Base-by-base conservation (phyloP, 2,113 vertebrate genomes). In the Rousettus leschenaultii region DNA sequence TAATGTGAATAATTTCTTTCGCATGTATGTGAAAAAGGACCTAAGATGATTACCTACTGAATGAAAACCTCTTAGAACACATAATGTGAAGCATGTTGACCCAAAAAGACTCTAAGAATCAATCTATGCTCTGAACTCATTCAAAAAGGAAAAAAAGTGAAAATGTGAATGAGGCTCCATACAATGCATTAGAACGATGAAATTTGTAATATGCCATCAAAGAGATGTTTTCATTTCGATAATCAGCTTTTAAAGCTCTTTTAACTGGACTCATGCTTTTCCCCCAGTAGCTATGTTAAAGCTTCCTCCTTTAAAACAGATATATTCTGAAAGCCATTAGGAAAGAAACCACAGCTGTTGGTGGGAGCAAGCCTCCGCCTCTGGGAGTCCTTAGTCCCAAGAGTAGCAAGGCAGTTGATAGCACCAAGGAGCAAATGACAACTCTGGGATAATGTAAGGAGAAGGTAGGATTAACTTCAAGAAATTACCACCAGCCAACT, bases 161-260 rank as follows among this genome's bases (percentile, higher is more conserved):
- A 96, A 95, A 92, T 92, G 35, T 83, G 57, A 93, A 77, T 53
- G 51, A 86, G 53, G 66, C 35, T 53, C 89, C 22, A 73, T 11
- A 87, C 7, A 89, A 87, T 66, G 35, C 24, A 63, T 4, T 71
- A 33, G 16, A 78, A 95, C 14, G 18, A 73, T 53, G 14, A 57
- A 38, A 80, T 89, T 84, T 78, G 65, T 95, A 92, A 57, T 38
- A 89, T 35, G 51, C 10, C 28, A 91, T 59, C 51, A 68, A 63
- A 94, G 57, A 94, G 53, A n/a, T 57, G 10, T 88, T 95, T 93
- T 80, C 73, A 95, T 80, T 83, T 75, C 43, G 71, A 38, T 35
- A 73, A 80, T 38, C 15, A 43, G 79, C 38, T 95, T 92, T 87
- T 87, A 86, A 96, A 94, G 28, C 1, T 78, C 48, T 89, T 91